Evolutionary conservation across 2,797 vertebrate species (phyloP).

Genomic region (Neostethus bicornis): DNA sequence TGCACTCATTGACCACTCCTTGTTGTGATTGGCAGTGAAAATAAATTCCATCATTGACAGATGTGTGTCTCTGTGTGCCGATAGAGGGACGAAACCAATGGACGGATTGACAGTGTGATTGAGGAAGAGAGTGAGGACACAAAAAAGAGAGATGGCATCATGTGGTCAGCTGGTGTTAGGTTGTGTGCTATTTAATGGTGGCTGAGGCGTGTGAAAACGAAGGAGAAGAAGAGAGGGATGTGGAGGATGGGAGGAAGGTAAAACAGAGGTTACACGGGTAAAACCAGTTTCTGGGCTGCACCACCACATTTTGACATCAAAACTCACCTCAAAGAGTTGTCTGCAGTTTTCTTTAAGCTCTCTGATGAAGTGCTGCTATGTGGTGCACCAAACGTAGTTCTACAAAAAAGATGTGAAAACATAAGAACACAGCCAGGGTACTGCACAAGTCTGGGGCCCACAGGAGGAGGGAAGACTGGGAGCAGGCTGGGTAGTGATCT

Average conservation of each 20-base stretch:
- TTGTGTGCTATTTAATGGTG: conserved; percentile 7
- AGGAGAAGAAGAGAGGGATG: conserved; percentile 10
- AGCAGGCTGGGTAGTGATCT: conserved; percentile 50
- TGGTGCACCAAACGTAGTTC: conserved; percentile 32
- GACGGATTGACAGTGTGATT: conserved; percentile 73
- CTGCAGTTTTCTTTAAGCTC: conserved; percentile 36
- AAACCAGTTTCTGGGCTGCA: conserved; percentile 9
- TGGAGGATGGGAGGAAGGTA: conserved; percentile 25
- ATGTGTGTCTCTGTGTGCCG: conserved; percentile 63
- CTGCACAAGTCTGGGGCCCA: conserved; percentile 60
- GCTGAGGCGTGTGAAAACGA: conserved; percentile 10
- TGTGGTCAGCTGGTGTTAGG: conserved; percentile 36
- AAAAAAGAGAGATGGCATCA: conserved; percentile 59
- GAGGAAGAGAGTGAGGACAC: conserved; percentile 57
- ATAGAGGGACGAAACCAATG: conserved; percentile 61
- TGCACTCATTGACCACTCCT: conserved; percentile 67
- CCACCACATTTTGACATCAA: conserved; percentile 26
- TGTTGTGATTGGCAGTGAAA: conserved; percentile 76
- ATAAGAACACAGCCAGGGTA: conserved; percentile 44
- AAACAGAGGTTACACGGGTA: conserved; percentile 24
- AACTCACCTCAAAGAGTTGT: conserved; percentile 62
- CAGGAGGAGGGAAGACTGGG: conserved; percentile 50
- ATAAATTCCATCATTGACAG: conserved; percentile 78
- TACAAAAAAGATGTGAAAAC: conserved; percentile 51
- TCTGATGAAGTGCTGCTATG: conserved; percentile 32